phyloP scores from a whole-genome alignment of 2,797 vertebrate species.

The Sarcoramphus papa region DNA sequence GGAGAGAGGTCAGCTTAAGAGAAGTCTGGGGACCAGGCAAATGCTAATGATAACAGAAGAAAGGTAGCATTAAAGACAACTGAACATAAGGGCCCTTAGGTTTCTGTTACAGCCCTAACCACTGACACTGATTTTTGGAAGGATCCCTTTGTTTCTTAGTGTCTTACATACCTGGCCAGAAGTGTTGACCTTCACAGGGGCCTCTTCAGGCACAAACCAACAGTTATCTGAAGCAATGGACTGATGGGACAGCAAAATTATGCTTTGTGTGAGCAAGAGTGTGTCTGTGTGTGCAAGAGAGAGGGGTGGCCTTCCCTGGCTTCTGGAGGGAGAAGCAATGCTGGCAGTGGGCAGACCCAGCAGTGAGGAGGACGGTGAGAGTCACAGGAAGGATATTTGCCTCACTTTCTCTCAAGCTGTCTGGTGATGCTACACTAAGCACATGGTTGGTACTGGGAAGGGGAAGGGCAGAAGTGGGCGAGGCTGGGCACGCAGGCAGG shows the following conservation, averaged over 20 bases:
- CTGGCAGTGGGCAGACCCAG: not conserved
- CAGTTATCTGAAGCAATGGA: not conserved
- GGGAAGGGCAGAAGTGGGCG: not conserved
- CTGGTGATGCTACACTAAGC: not conserved
- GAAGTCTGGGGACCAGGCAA: not conserved
- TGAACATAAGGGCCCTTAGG: not conserved
- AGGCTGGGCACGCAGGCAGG: not conserved
- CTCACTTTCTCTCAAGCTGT: not conserved
- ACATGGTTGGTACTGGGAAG: not conserved
- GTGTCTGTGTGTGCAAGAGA: not conserved
- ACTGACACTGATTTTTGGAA: not conserved
- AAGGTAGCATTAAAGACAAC: not conserved
- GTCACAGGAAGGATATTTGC: not conserved
- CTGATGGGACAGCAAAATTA: not conserved
- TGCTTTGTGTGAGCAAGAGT: not conserved
- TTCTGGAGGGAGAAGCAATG: not conserved
- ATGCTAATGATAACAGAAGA: not conserved
- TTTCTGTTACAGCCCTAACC: not conserved
- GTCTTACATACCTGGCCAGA: not conserved
- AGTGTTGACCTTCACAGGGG: not conserved
- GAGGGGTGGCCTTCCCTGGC: not conserved
- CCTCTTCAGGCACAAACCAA: not conserved
- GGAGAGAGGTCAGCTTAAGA: not conserved
- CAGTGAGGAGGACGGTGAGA: not conserved
- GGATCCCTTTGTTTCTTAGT: not conserved